Conservation (phyloP, 2,888 invertebrate species). For the Sabatieria punctata region DNA sequence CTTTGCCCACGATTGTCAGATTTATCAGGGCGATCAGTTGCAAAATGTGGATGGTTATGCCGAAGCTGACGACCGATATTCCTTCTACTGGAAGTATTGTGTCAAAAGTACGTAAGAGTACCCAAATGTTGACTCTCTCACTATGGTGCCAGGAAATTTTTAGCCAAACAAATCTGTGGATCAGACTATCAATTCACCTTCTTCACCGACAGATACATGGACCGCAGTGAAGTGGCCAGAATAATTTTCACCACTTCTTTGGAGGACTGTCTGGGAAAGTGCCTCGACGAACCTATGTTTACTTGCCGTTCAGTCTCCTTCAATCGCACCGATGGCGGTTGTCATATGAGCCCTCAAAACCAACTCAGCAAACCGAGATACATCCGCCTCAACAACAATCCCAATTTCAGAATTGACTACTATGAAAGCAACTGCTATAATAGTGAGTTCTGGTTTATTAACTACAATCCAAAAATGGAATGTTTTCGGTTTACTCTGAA, state of each 20-base stretch:
- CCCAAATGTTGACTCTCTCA: neutral
- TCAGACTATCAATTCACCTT: conserved; percentile 30
- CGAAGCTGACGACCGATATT: conserved; percentile 29
- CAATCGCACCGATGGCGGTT: conserved; percentile 27
- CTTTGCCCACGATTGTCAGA: conserved; percentile 26
- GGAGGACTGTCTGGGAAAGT: conserved; percentile 17
- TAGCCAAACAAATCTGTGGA: conserved; percentile 22
- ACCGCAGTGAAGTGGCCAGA: conserved; percentile 16
- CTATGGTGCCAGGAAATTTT: conserved; percentile 7
- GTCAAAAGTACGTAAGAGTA: conserved; percentile 11
- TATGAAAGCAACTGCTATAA: conserved; percentile 31
- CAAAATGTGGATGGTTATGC: conserved; percentile 28
- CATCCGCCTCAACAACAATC: conserved; percentile 29
- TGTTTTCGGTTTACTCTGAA: conserved; percentile 9
- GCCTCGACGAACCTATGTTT: conserved; percentile 12
- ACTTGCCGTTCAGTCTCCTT: conserved; percentile 27
- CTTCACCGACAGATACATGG: conserved; percentile 29
- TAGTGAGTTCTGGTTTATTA: conserved; percentile 17
- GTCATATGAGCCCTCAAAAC: conserved; percentile 22
- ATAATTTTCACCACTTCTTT: conserved; percentile 11
- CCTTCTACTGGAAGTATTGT: conserved; percentile 32
- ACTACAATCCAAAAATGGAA: neutral
- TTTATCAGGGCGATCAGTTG: conserved; percentile 15
- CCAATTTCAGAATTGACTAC: conserved; percentile 30
- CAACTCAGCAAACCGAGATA: conserved; percentile 26